A percentile compares a stretch with the other conserved stretches of the same genome.
phyloP scores from a whole-genome alignment of 2,113 vertebrate species.

The Lophochroa leadbeateri region DNA sequence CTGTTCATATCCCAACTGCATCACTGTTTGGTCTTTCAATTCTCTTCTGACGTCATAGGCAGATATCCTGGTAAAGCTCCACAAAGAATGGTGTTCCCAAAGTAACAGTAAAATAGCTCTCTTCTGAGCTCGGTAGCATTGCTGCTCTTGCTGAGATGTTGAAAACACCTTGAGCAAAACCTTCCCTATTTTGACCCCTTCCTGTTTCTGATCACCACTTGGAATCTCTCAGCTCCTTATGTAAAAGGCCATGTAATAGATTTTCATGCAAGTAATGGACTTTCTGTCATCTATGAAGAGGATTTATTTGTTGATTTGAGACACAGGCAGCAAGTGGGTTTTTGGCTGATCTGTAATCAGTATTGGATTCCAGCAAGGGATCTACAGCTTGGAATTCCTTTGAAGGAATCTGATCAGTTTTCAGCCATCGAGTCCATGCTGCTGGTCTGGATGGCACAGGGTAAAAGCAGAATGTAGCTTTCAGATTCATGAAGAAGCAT shows the following conservation, averaged over 20 bases:
- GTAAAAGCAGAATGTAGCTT: neutral
- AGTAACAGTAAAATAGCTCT: neutral
- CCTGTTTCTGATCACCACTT: neutral
- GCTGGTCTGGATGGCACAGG: neutral
- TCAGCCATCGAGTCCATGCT: neutral
- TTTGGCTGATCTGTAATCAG: neutral
- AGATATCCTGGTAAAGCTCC: neutral
- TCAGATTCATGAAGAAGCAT: neutral
- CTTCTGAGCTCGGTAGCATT: neutral
- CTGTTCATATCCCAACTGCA: neutral
- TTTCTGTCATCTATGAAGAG: neutral
- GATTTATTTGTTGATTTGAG: neutral
- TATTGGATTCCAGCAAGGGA: neutral
- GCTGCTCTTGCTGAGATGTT: neutral
- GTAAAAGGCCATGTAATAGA: neutral
- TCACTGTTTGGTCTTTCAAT: neutral
- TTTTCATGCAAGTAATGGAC: neutral
- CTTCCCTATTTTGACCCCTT: neutral
- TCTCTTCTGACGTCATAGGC: neutral
- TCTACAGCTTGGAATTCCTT: constrained; percentile 37
- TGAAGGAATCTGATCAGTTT: neutral
- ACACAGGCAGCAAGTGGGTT: neutral
- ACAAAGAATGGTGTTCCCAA: neutral
- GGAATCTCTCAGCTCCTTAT: neutral
- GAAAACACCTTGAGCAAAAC: neutral